Evolutionary conservation across 2,113 vertebrate species (phyloP).

Genomic region (Alces alces): DNA sequence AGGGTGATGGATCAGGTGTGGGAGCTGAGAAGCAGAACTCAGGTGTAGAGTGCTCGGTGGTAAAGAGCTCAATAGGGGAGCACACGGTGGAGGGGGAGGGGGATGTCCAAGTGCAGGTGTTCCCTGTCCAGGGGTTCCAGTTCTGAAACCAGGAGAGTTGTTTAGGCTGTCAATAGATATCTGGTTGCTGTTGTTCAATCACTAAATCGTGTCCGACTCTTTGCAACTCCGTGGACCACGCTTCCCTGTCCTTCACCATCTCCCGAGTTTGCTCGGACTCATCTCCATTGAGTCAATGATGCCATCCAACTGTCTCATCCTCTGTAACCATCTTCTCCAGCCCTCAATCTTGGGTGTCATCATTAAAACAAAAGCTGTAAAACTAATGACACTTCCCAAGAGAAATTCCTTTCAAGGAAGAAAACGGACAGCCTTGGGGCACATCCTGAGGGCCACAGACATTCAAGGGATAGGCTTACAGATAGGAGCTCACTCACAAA

Average conservation of each 20-base stretch:
- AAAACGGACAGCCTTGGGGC: neutral
- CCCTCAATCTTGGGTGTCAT: neutral
- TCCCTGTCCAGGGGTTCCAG: neutral
- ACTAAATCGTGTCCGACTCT: neutral
- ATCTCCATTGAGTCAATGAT: neutral
- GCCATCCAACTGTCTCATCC: neutral
- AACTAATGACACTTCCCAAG: neutral
- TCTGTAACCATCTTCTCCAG: neutral
- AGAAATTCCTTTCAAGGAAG: neutral
- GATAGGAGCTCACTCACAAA: neutral
- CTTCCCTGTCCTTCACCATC: neutral
- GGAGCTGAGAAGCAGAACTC: neutral
- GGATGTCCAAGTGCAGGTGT: neutral
- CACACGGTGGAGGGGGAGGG: accelerated
- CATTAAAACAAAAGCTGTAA: neutral
- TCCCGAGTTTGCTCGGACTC: neutral
- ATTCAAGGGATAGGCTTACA: too few species aligned
- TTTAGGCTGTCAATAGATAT: neutral
- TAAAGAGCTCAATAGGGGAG: neutral
- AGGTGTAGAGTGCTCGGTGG: too few species aligned
- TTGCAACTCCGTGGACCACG: neutral
- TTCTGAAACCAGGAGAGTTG: neutral
- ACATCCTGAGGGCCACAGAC: neutral
- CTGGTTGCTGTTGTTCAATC: neutral
- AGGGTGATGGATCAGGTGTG: neutral